Conservation (phyloP, 1,140 invertebrate species). For the Pseudomyrmex sp. region DNA sequence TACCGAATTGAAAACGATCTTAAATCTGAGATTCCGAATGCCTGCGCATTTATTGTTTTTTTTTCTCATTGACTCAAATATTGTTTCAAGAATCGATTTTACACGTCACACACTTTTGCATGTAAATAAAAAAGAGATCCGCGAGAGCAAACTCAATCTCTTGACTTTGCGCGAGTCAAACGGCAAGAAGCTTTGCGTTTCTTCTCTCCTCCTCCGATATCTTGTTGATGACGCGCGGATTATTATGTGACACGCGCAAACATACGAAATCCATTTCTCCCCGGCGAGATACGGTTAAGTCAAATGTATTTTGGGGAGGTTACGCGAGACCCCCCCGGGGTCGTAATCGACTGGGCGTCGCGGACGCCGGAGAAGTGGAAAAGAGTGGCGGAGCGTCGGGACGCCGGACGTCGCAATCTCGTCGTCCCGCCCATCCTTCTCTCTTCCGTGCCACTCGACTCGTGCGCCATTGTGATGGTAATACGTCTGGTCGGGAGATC, state of each 20-base stretch:
- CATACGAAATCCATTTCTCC: slow-evolving; percentile 44
- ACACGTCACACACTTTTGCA: too few relatives aligned
- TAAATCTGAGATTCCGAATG: too few relatives aligned
- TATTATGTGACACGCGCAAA: slow-evolving; percentile 7
- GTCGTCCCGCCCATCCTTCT: slow-evolving; percentile 78
- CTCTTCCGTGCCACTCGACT: slow-evolving; percentile 63
- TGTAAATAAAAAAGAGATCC: too few relatives aligned
- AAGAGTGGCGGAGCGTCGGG: slow-evolving; percentile 75
- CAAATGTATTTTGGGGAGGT: slow-evolving; percentile 63
- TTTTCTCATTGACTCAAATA: too few relatives aligned
- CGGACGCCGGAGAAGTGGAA: slow-evolving; percentile 58
- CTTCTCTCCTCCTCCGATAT: not conserved
- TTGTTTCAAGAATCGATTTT: too few relatives aligned
- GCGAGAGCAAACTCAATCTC: too few relatives aligned
- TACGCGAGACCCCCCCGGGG: slow-evolving; percentile 25
- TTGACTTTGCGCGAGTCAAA: not conserved
- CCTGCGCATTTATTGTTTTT: too few relatives aligned
- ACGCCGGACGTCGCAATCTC: slow-evolving; percentile 82
- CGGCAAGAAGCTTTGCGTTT: not conserved
- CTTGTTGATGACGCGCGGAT: not conserved
- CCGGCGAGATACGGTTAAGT: slow-evolving; percentile 64
- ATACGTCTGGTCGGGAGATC: slow-evolving; percentile 67
- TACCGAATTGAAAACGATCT: too few relatives aligned
- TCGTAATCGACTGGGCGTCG: slow-evolving; percentile 81
- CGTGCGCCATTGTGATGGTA: slow-evolving; percentile 79